Evolutionary conservation across 2,797 vertebrate genomes (phyloP).

Genomic region (Anguilla megastoma): DNA sequence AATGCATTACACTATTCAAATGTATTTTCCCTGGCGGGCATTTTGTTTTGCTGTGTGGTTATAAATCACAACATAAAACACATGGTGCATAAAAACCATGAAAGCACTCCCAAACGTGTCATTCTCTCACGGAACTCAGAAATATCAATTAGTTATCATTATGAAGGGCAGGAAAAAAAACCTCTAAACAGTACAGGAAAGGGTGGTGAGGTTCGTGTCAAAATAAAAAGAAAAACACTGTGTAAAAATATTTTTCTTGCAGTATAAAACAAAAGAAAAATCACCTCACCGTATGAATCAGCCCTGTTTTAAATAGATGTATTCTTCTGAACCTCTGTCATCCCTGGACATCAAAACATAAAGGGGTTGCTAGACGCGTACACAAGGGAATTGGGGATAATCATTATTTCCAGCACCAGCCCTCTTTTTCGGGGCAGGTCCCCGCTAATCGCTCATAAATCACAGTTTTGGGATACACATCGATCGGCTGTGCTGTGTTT

Average conservation of each 20-base stretch:
- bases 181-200: not conserved
- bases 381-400: not conserved
- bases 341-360: not conserved
- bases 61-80: not conserved
- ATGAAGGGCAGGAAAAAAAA: not conserved
- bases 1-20: not conserved
- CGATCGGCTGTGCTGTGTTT: not conserved
- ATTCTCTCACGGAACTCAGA: not conserved
- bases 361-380: not conserved
- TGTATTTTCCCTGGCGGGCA: not conserved
- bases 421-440: not conserved
- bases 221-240: not conserved
- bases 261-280: not conserved
- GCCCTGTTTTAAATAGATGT: not conserved
- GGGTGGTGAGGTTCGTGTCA: not conserved
- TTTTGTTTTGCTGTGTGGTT: not conserved
- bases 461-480: not conserved
- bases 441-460: slow-evolving; percentile 5
- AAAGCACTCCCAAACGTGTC: not conserved
- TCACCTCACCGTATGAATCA: not conserved
- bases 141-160: not conserved
- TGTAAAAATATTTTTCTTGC: not conserved
- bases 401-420: not conserved
- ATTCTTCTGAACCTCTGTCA: not conserved
- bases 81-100: not conserved